These are phyloP conservation scores for Pao palembangensis DNA, from an alignment of 2,113 vertebrate species.

Conservation along the genomic window DNA sequence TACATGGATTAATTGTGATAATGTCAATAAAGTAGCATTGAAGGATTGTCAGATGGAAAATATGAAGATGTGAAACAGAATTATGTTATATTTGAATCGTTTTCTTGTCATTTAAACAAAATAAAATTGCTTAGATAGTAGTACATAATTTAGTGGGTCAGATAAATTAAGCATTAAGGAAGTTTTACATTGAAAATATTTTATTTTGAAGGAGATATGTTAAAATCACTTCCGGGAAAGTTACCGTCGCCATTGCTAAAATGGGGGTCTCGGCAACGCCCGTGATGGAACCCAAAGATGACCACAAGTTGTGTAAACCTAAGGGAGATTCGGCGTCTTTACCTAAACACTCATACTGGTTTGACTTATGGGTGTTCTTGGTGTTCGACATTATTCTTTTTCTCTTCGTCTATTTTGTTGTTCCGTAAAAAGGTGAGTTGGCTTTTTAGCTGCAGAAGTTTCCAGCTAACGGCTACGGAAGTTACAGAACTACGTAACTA, in stretches of 20 bases:
- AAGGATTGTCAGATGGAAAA: background rate
- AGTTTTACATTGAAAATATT: conserved; percentile 31
- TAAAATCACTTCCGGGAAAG: background rate
- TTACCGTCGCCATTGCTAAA: background rate
- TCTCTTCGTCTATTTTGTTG: conserved; percentile 71
- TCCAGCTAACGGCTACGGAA: background rate
- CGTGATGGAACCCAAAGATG: background rate
- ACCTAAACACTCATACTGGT: conserved; percentile 86
- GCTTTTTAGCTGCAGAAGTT: too few species aligned
- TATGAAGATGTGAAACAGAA: too few species aligned
- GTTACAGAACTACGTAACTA: background rate
- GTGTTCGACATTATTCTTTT: conserved; percentile 81
- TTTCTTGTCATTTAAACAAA: too few species aligned
- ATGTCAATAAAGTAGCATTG: background rate
- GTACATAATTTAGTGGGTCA: too few species aligned
- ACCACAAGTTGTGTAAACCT: conserved; percentile 1
- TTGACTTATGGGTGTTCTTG: conserved; percentile 85
- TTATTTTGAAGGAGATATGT: too few species aligned
- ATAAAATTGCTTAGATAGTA: too few species aligned
- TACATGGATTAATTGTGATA: background rate
- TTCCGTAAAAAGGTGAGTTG: conserved; percentile 70
- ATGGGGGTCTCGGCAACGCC: conserved; percentile 11
- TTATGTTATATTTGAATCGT: too few species aligned
- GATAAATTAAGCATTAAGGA: too few species aligned
- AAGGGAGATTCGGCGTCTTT: conserved; percentile 20